These are phyloP conservation scores for Actinopyga echinites DNA, from an alignment of 53 echinoderm and acorn worm genomes.

Conservation along the genomic window DNA sequence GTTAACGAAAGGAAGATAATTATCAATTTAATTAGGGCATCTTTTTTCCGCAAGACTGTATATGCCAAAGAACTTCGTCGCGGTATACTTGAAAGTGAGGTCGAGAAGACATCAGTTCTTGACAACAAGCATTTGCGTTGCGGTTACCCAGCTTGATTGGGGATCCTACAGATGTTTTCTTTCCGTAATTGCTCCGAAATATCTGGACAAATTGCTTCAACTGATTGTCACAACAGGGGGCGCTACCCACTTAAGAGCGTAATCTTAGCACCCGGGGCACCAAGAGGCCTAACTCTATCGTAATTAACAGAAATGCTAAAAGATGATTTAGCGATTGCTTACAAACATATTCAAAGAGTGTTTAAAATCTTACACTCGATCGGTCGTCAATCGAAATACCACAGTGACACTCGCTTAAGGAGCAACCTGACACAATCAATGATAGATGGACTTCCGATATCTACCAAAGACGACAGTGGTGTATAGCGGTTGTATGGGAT, in stretches of 20 bases:
- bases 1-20: too few relatives aligned
- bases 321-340: neutral
- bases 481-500: neutral
- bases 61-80: too few relatives aligned
- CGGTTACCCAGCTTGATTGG: constrained; percentile 7
- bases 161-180: constrained; percentile 32
- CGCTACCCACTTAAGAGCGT: constrained; percentile 30
- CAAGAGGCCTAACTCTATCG: neutral
- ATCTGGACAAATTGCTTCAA: constrained; percentile 34
- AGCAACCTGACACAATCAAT: neutral
- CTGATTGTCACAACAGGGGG: constrained; percentile 32
- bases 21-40: too few relatives aligned
- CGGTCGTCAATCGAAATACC: constrained; percentile 4
- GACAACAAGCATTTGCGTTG: neutral
- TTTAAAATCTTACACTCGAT: neutral
- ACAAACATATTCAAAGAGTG: neutral
- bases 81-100: too few relatives aligned
- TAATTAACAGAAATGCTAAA: neutral
- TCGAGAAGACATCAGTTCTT: constrained; percentile 2
- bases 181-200: constrained; percentile 27
- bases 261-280: constrained; percentile 31
- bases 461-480: neutral
- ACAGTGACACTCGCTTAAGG: constrained; percentile 11
- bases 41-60: too few relatives aligned
- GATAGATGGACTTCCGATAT: too few relatives aligned